Conservation (phyloP, 1,140 invertebrate species). For the Steinernema feltiae region DNA sequence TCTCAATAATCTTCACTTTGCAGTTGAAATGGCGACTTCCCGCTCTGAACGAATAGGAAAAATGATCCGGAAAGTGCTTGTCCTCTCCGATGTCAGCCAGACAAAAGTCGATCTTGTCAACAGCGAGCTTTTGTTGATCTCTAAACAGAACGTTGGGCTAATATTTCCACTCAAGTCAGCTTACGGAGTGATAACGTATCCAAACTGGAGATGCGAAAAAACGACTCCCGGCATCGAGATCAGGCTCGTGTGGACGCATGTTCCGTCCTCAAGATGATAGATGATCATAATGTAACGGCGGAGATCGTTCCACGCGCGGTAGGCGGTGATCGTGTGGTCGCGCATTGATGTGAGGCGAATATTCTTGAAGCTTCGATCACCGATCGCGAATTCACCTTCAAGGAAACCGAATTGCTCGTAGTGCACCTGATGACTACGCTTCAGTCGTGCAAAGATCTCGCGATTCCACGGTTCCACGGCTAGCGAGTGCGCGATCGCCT, state of each 20-base stretch:
- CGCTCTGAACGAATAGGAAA: slow-evolving; percentile 40
- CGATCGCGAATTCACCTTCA: slow-evolving; percentile 35
- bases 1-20: slow-evolving; percentile 39
- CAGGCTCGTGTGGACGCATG: slow-evolving; percentile 50
- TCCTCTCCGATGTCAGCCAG: slow-evolving; percentile 44
- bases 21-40: slow-evolving; percentile 21
- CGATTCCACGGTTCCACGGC: slow-evolving; percentile 47
- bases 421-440: slow-evolving; percentile 45
- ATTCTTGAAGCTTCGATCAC: slow-evolving; percentile 16
- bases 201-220: slow-evolving; percentile 47
- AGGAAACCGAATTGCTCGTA: slow-evolving; percentile 49
- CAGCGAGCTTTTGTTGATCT: slow-evolving; percentile 40
- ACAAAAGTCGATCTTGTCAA: slow-evolving; percentile 41
- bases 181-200: slow-evolving; percentile 47
- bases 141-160: slow-evolving; percentile 21
- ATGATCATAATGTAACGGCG: slow-evolving; percentile 51
- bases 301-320: slow-evolving; percentile 43
- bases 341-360: slow-evolving; percentile 43
- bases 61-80: slow-evolving; percentile 42
- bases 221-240: slow-evolving; percentile 51
- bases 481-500: slow-evolving; percentile 46
- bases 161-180: neutral
- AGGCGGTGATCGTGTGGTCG: slow-evolving; percentile 48
- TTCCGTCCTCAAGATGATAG: slow-evolving; percentile 51
- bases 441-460: slow-evolving; percentile 40